A percentile compares a stretch with the other conserved stretches of the same genome.
Evolutionary conservation across 2,113 vertebrate genomes (phyloP).

Genomic region (Gulo gulo): DNA sequence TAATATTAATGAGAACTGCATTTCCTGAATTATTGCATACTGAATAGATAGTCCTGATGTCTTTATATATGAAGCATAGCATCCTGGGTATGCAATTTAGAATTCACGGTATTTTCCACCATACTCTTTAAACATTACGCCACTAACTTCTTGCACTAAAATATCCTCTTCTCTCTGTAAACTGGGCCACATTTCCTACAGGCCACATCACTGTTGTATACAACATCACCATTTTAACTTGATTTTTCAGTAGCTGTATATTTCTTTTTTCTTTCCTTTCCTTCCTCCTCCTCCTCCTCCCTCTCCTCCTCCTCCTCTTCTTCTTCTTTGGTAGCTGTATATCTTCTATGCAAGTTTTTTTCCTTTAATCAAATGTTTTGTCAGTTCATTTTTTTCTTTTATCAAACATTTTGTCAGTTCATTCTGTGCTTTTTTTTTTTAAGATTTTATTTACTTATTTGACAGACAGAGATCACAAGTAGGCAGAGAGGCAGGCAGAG

Average conservation of each 20-base stretch:
- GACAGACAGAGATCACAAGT: too few species aligned
- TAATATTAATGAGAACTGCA: not conserved
- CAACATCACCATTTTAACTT: not conserved
- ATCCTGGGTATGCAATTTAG: not conserved
- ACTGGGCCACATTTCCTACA: not conserved
- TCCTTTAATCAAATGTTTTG: not conserved
- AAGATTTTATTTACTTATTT: not conserved
- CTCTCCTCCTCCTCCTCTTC: too few species aligned
- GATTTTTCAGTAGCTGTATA: not conserved
- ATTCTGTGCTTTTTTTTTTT: not conserved
- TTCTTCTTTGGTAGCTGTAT: not conserved
- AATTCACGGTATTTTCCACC: not conserved
- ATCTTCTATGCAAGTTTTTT: not conserved
- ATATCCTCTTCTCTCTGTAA: not conserved
- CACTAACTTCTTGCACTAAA: not conserved
- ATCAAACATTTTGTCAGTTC: not conserved
- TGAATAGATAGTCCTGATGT: not conserved
- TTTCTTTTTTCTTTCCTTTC: not conserved
- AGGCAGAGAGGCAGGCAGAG: too few species aligned
- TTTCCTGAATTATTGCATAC: not conserved
- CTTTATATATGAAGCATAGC: not conserved
- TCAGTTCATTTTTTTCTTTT: not conserved
- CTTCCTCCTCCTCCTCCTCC: too few species aligned
- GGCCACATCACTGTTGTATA: not conserved
- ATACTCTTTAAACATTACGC: not conserved